phyloP scores from a whole-genome alignment of 2,797 vertebrate genomes.

The Phyllotis vaccarum region DNA sequence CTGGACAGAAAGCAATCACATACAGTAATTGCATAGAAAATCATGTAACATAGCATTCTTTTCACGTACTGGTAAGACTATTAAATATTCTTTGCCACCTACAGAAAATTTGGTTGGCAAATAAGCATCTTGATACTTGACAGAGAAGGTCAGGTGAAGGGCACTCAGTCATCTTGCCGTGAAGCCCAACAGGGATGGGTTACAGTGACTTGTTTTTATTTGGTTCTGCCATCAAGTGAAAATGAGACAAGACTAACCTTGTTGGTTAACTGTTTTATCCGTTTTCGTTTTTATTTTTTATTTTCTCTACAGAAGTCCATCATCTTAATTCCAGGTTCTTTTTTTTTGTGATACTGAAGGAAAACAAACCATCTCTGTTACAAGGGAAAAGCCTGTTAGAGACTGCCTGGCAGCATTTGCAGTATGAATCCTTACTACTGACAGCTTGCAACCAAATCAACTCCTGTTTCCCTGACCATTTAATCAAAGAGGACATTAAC shows the following conservation, averaged over 20 bases:
- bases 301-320: not conserved
- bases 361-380: not conserved
- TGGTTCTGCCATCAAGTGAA: not conserved
- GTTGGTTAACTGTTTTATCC: not conserved
- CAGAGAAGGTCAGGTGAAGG: not conserved
- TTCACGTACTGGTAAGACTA: not conserved
- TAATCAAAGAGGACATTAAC: not conserved
- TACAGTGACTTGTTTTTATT: not conserved
- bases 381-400: not conserved
- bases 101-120: not conserved
- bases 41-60: not conserved
- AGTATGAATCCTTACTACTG: not conserved
- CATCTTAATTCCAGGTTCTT: not conserved
- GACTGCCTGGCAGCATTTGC: not conserved
- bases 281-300: not conserved
- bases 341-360: not conserved
- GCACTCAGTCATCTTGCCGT: not conserved
- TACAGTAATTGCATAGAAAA: conserved; percentile 59
- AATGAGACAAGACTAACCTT: not conserved
- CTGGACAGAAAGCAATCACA: conserved; percentile 51
- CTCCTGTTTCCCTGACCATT: not conserved
- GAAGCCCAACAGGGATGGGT: not conserved
- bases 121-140: not conserved
- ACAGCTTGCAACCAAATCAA: not conserved
- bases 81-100: not conserved